Evolutionary conservation across 2,888 invertebrate species (phyloP).

Genomic region (Harpalus rubripes): DNA sequence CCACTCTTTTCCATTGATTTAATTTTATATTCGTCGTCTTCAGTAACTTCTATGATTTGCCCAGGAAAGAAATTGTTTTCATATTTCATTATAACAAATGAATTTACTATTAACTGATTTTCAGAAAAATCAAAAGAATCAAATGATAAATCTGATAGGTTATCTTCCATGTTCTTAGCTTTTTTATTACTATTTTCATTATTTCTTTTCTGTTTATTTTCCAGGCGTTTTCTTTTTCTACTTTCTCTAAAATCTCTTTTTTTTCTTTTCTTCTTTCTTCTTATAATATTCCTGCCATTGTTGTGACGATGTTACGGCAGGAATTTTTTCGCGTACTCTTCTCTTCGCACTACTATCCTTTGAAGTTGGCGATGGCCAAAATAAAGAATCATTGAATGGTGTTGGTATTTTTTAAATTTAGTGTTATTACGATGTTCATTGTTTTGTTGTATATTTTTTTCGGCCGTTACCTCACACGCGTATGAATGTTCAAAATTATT

Average conservation of each 20-base stretch:
- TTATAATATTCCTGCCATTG: constrained; percentile 69
- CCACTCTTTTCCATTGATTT: background rate
- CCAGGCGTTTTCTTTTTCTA: constrained; percentile 63
- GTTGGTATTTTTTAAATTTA: constrained; percentile 63
- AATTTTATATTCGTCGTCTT: background rate
- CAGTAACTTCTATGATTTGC: background rate
- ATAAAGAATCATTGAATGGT: constrained; percentile 63
- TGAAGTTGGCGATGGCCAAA: constrained; percentile 68
- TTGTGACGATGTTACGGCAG: constrained; percentile 68
- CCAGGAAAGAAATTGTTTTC: constrained; percentile 19
- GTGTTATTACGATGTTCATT: background rate
- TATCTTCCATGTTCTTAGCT: background rate
- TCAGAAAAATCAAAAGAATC: too few relatives aligned
- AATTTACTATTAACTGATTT: background rate
- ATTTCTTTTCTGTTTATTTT: constrained; percentile 67
- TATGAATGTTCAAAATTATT: constrained; percentile 6
- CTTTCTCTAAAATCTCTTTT: constrained; percentile 60
- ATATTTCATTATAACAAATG: constrained; percentile 29
- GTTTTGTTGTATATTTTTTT: constrained; percentile 16
- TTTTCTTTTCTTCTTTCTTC: constrained; percentile 69
- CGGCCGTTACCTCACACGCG: background rate
- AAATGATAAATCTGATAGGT: background rate
- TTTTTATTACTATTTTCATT: background rate
- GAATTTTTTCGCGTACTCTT: constrained; percentile 68
- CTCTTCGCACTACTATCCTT: constrained; percentile 62